Percentiles rank a stretch among this genome's conserved stretches.
Conservation (phyloP, 2,888 invertebrate genomes). For the Andrena trimmerana region DNA sequence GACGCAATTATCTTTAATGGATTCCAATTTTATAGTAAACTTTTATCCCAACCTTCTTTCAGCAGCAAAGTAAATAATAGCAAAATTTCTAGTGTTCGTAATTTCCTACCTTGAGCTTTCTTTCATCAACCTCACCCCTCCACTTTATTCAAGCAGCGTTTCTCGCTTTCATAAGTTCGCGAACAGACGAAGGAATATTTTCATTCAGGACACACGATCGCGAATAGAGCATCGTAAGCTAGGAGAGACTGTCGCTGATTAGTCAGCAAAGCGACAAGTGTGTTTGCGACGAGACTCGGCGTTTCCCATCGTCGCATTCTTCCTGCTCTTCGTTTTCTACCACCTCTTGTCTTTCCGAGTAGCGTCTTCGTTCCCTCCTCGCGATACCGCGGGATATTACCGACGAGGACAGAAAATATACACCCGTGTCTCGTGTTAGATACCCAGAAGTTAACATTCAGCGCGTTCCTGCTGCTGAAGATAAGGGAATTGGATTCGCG, state of each 20-base stretch:
- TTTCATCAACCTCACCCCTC: too few species aligned
- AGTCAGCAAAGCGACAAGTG: slow-evolving; percentile 66
- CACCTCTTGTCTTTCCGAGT: slow-evolving; percentile 45
- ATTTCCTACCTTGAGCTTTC: too few species aligned
- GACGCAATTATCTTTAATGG: too few species aligned
- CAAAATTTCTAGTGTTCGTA: too few species aligned
- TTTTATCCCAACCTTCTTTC: too few species aligned
- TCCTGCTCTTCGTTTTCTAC: slow-evolving; percentile 48
- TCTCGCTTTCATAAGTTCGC: slow-evolving; percentile 39
- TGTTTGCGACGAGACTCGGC: slow-evolving; percentile 36
- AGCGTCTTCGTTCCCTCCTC: slow-evolving; percentile 35
- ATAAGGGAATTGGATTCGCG: slow-evolving; percentile 60
- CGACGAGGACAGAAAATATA: slow-evolving; percentile 68
- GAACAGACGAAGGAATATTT: slow-evolving; percentile 8
- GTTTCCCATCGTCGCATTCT: slow-evolving; percentile 53
- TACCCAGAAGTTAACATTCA: slow-evolving; percentile 81
- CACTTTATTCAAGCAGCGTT: background rate
- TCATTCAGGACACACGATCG: slow-evolving; percentile 33
- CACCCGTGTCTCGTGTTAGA: slow-evolving; percentile 75
- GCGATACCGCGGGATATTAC: slow-evolving; percentile 53
- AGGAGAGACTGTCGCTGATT: slow-evolving; percentile 48
- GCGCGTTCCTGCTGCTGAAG: slow-evolving; percentile 72
- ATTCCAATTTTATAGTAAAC: too few species aligned
- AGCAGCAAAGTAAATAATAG: too few species aligned
- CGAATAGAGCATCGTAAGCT: slow-evolving; percentile 29